Evolutionary conservation across 2,888 invertebrate species (phyloP), one percentile per base, ranked within the genome.

Genomic region (Orthosia gracilis): DNA sequence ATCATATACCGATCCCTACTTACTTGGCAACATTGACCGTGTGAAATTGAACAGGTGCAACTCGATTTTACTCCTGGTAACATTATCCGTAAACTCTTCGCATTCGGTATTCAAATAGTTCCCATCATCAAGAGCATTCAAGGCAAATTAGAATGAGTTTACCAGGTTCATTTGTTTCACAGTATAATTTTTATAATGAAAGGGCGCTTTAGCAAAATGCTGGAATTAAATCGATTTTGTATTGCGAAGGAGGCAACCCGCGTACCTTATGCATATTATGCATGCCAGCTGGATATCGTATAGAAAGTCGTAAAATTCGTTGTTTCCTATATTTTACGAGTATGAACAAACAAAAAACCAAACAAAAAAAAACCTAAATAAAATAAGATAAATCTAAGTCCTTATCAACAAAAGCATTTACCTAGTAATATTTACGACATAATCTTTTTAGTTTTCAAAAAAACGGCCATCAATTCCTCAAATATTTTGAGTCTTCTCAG

Each of bases 1-100:
- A 84, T 74, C 84, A 80, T 84, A 67, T 50, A 69, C 72, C 50
- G 80, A 79, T 78, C 55, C 61, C 61, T 59, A 75, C 80, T 74
- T 70, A 81, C 82, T 80, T 84, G 68, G 85, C 82, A 84, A 64
- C 85, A 75, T 69, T 69, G 76, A 81, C 84, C 82, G 85, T 82
- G 82, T 85, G 82, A 82, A 82, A 81, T 72, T 66, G n/a, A 58
- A 64, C 85, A 82, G 82, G 76, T 84, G 82, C 67, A 73, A 58
- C 21, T 66, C 21, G 13, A 67, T 82, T 59, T 45, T 45, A 63
- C 17, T 55, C 11, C 4, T 9, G 26, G 69, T 40, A 66, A 66
- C 31, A 52, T 75, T 59, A 49, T 57, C 18, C 12, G 21, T 40
- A 59, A 64, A 13, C 7, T 61, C 23, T 66, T 31, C 11, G 55